Evolutionary conservation across 2,888 invertebrate species (phyloP), one percentile per base, ranked within the genome.

Genomic region (Yponomeuta malinellus): DNA sequence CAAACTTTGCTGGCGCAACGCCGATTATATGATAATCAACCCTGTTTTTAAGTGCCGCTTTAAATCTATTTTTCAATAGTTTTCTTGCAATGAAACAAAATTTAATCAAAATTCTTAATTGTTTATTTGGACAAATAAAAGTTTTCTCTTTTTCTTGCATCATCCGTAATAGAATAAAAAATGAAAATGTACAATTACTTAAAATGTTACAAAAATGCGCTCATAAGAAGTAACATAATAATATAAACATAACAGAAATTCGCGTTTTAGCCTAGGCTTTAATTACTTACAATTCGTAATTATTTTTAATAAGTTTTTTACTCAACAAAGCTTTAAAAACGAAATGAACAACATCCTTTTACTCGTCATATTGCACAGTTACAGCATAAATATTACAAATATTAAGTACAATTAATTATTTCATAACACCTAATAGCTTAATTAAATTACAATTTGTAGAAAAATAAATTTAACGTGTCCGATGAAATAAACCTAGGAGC

Each of bases 41-140:
- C 43, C 8, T 8, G 6, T 43, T 43, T 43, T 43, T 8, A 43
- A 43, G 2, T 37, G 37, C 2, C 37, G 0, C 52, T 52, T 52
- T 10, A 2, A 52, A 52, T 52, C 10, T 23, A 52, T 6, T 8
- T 59, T 12, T 15, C 5, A 12, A 15, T 2, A 59, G 2, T 12
- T 43, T 15, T 15, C 52, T 52, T 52, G 2, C 79, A 88, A 85
- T 81, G 78, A 89, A 87, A 89, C 83, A 76, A 78, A 73, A 69
- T 70, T 59, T 71, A 75, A 82, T 79, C 87, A 72, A 89, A 91
- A 89, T 86, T 88, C 88, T 90, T 90, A 90, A 83, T 86, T 79
- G 83, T 89, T 90, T 90, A 91, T 86, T 89, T 85, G 83, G 86
- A 89, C 88, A 89, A 90, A 89, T 86, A 83, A 87, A 82, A 83